phyloP scores from a whole-genome alignment of 2,113 vertebrate genomes.

The Melospiza melodia region DNA sequence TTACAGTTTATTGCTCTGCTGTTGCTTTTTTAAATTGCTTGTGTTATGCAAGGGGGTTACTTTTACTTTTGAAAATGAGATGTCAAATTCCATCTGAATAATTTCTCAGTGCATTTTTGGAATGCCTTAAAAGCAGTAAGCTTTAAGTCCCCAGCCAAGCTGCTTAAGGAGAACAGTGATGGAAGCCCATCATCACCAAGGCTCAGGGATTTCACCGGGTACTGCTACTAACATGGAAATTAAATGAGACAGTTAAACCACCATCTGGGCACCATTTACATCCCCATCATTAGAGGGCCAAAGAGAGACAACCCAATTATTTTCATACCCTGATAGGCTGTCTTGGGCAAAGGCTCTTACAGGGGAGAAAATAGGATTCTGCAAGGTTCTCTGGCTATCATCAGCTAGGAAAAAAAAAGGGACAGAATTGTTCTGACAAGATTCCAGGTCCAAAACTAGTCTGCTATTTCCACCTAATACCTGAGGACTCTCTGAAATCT shows the following conservation, averaged over 20 bases:
- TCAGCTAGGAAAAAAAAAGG: not conserved
- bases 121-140: constrained; percentile 22
- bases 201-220: constrained; percentile 42
- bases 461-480: not conserved
- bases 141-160: constrained; percentile 40
- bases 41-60: not conserved
- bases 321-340: not conserved
- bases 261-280: constrained; percentile 41
- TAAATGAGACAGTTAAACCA: constrained; percentile 52
- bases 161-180: constrained; percentile 30
- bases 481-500: not conserved
- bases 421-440: not conserved
- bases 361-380: not conserved
- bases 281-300: constrained; percentile 17
- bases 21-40: constrained; percentile 24
- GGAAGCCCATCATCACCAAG: constrained; percentile 50
- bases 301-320: constrained; percentile 36
- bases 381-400: not conserved
- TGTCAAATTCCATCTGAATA: constrained; percentile 15
- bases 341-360: not conserved
- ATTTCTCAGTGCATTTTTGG: constrained; percentile 1
- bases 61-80: constrained; percentile 35
- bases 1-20: constrained; percentile 14
- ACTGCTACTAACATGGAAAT: constrained; percentile 35
- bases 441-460: not conserved